These are phyloP conservation scores for Micronycteris hirsuta DNA, from an alignment of 2,113 vertebrate genomes.

Conservation along the genomic window DNA sequence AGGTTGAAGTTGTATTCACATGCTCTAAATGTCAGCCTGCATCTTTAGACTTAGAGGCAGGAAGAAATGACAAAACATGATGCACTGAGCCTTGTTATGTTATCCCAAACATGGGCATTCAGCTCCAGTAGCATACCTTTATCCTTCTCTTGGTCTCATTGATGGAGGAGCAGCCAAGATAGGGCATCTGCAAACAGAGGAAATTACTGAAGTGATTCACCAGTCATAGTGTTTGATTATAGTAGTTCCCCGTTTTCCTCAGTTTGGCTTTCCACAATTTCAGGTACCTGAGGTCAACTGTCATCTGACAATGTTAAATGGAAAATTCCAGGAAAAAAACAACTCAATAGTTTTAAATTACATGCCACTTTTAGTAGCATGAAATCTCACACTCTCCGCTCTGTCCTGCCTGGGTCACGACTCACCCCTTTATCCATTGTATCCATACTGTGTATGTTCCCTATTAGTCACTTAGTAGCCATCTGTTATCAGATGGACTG, in stretches of 20 bases:
- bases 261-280: background rate
- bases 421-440: background rate
- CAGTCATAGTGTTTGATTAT: background rate
- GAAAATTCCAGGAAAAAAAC: background rate
- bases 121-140: background rate
- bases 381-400: background rate
- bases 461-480: background rate
- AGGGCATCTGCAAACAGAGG: background rate
- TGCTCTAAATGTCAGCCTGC: conserved; percentile 55
- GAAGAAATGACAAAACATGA: conserved; percentile 42
- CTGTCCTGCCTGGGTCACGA: background rate
- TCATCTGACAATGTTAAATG: background rate
- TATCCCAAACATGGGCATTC: background rate
- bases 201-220: conserved; percentile 26
- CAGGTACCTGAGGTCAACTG: background rate
- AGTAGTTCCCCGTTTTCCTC: background rate
- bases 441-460: background rate
- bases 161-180: background rate
- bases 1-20: conserved; percentile 59
- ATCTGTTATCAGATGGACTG: background rate
- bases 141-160: background rate
- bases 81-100: background rate
- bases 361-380: background rate
- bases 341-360: background rate
- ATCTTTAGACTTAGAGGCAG: conserved; percentile 64